Conservation (phyloP, 2,113 vertebrate genomes). For the Caranx ignobilis region DNA sequence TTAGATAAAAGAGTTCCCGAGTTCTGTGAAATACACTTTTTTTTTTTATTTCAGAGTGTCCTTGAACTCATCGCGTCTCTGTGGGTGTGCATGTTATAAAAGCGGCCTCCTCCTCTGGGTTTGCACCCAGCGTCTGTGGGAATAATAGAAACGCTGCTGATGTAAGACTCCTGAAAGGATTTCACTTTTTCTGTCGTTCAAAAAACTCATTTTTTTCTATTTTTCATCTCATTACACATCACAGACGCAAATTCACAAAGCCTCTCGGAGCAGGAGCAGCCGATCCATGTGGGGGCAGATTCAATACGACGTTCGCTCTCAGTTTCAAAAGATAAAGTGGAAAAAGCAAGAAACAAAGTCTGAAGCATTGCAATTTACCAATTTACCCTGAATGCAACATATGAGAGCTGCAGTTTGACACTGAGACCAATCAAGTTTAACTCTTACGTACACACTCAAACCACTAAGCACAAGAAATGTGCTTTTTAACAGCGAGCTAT, state of each 20-base stretch:
- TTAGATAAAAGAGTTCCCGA: no score
- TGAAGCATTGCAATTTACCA: conserved; percentile 7
- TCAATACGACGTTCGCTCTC: conserved; percentile 51
- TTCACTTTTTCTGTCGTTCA: conserved; percentile 56
- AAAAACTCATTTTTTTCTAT: conserved; percentile 48
- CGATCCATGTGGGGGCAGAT: conserved; percentile 45
- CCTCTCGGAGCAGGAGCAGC: conserved; percentile 51
- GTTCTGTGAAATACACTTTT: no score
- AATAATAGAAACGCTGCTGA: conserved; percentile 33
- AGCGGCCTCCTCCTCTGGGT: no score
- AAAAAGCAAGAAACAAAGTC: conserved; percentile 33
- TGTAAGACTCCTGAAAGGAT: conserved; percentile 60
- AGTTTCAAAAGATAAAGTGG: conserved; percentile 40
- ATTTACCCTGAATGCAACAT: not conserved
- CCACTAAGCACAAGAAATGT: no score
- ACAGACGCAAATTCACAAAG: conserved; percentile 40
- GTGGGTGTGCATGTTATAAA: not conserved
- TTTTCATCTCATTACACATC: conserved; percentile 62
- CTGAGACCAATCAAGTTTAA: conserved; percentile 34
- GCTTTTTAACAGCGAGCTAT: no score
- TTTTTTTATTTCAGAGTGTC: no score
- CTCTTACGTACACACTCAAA: not conserved
- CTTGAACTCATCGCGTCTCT: not conserved
- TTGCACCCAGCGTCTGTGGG: not conserved
- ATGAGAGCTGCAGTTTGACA: conserved; percentile 7